Conservation (phyloP, 1,140 invertebrate species). For the Ctenoplectra terminalis region DNA sequence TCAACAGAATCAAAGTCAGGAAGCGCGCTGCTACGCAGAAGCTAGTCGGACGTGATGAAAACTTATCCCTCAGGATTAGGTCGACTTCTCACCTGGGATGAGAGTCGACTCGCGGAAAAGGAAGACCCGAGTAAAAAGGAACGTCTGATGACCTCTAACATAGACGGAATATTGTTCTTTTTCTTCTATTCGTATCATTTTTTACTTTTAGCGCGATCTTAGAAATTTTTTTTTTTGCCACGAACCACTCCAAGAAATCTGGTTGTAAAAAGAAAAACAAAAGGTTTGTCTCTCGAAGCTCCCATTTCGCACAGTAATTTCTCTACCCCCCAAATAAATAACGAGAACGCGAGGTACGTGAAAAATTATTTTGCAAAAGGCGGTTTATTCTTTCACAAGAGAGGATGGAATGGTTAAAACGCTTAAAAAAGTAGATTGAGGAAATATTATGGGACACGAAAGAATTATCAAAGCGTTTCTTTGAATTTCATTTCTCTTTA, state of each 20-base stretch:
- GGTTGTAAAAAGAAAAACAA: background rate
- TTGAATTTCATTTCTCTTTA: background rate
- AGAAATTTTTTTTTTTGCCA: too few relatives aligned
- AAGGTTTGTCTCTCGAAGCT: background rate
- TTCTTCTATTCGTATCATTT: too few relatives aligned
- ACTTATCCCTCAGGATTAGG: constrained; percentile 62
- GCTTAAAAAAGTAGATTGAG: too few relatives aligned
- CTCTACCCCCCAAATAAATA: background rate
- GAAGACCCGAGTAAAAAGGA: constrained; percentile 30
- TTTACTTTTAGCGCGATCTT: too few relatives aligned
- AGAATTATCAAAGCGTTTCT: background rate
- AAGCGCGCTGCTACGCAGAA: constrained; percentile 52
- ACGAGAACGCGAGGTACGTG: background rate
- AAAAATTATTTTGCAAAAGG: background rate
- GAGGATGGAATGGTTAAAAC: background rate
- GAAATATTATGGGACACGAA: too few relatives aligned
- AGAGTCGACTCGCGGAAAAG: constrained; percentile 48
- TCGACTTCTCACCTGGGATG: constrained; percentile 55
- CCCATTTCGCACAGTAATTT: too few relatives aligned
- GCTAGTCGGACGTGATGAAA: constrained; percentile 60
- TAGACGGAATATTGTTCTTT: constrained; percentile 1
- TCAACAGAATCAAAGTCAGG: constrained; percentile 65
- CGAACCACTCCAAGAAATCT: background rate
- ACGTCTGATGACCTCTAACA: constrained; percentile 34
- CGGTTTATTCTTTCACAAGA: background rate